These are phyloP conservation scores for Cybosia mesomella DNA, from an alignment of 2,888 invertebrate species.

Conservation along the genomic window DNA sequence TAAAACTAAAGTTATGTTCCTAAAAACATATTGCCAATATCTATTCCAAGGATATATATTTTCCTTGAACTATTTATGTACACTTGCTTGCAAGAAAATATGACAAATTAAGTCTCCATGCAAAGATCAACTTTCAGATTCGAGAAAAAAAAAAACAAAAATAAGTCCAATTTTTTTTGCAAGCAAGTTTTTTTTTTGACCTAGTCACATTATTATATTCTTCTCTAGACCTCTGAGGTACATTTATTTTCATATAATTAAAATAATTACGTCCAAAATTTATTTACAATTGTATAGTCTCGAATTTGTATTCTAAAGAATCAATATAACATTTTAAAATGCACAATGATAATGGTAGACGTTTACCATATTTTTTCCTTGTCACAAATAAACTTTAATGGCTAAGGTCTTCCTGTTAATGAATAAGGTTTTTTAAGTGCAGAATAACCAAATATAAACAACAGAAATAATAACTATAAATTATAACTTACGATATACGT, in stretches of 20 bases:
- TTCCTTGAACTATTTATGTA: constrained; percentile 23
- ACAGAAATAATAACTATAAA: constrained; percentile 41
- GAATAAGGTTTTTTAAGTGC: constrained; percentile 49
- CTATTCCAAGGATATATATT: constrained; percentile 35
- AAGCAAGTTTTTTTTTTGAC: constrained; percentile 45
- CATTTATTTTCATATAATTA: constrained; percentile 28
- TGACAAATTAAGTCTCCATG: constrained; percentile 15
- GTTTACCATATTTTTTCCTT: constrained; percentile 42
- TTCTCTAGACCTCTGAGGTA: constrained; percentile 43
- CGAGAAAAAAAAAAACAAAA: constrained; percentile 3
- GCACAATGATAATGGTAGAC: constrained; percentile 50
- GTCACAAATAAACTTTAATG: constrained; percentile 38
- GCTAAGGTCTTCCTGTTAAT: constrained; percentile 52
- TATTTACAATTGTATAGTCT: constrained; percentile 58
- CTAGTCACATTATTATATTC: constrained; percentile 46
- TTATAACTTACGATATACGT: neutral
- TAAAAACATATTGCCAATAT: constrained; percentile 32
- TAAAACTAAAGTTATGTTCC: constrained; percentile 47
- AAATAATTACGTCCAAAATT: constrained; percentile 59
- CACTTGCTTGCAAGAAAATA: constrained; percentile 44
- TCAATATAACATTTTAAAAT: constrained; percentile 37
- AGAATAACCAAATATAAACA: constrained; percentile 47
- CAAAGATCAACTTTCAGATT: constrained; percentile 8
- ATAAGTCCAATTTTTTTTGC: constrained; percentile 34
- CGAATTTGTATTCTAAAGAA: constrained; percentile 37